Evolutionary conservation across 2,113 vertebrate genomes (phyloP), one percentile per base, ranked within the genome.

Genomic region (Asarcornis scutulata): DNA sequence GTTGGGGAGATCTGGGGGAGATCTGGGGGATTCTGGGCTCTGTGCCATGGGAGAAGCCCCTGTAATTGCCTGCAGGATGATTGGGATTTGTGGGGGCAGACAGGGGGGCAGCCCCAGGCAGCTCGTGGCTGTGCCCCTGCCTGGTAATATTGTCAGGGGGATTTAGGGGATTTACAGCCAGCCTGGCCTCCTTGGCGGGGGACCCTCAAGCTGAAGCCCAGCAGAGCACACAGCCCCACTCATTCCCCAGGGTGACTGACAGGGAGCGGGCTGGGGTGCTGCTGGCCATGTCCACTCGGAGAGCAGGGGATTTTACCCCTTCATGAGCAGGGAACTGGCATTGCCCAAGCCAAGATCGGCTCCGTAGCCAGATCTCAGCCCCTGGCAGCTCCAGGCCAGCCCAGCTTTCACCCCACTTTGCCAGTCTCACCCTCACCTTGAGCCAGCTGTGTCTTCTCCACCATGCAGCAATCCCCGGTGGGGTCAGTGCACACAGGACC

Each of bases 151-250:
- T 73, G 40, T 13, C 40, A 40, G 78, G 76, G 74, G 92, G 96
- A 96, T 96, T 96, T 96, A 96, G 90, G 88, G 75, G 95, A 86
- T 93, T 96, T 93, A 94, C 53, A 92, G 66, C 21, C 44, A 74
- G 72, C 53, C 79, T 77, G 60, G 73, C 77, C 89, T 77, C 69
- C 83, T 77, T 83, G 22, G 73, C 0, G 2, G 86, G 91, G 90
- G 63, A 67, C 42, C 93, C 64, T 59, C 2, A 0, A 34, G 11
- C 31, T 18, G 64, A 22, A 92, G 29, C 66, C 94, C 88, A 22
- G 86, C 60, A 78, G 83, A 75, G 55, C 27, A 16, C 1, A 0
- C 6, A 50, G 44, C 74, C 83, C 32, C 3, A 10, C n/a, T 58
- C 18, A 16, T 89, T 91, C 82, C 79, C 68, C 3, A 9, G 3